Evolutionary conservation across 2,888 invertebrate species (phyloP), one percentile per base, ranked within the genome.

Genomic region (Smittia sp.): DNA sequence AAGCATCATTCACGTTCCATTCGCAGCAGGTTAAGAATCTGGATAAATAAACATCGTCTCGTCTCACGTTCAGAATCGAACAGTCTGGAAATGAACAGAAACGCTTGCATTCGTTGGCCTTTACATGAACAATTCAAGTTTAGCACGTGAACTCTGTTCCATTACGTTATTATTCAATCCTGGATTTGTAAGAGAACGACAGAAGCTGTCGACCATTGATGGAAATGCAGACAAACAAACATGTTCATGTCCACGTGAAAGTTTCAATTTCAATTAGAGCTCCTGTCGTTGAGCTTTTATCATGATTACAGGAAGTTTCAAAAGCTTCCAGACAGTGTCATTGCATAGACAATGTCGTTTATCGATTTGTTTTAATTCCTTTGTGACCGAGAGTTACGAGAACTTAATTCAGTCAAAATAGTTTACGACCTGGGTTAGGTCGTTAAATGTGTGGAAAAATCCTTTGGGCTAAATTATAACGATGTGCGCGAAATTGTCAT

Each of bases 1-100:
- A 79, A 2, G 83, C 81, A 68, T 76, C 76, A 13, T 79, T 75
- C 1, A 81, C 78, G 75, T 81, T 77, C 75, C 80, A 83, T 74
- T 79, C 74, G 1, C 78, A 77, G 46, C 77, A 78, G 74, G 78
- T 77, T 2, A 83, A 76, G 76, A 79, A 83, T 73, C 82, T 75
- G 68, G 79, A 74, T 20, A 83, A 76, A 74, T 79, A 80, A 13
- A 75, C 74, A 54, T 81, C 80, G 73, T 82, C 81, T 15, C 78
- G 77, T 74, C 79, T 77, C 32, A 81, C 75, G 27, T 78, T 76
- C 54, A 77, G 32, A 4, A 27, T 25, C 18, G 62, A 74, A 72
- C 79, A 77, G 52, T 75, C 80, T 80, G 73, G 54, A 78, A 78
- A 46, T 24, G 63, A 54, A 46, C 1, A 18, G 9, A 58, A 70